Conservation (phyloP, 2,888 invertebrate species). For the Rhingia campestris region DNA sequence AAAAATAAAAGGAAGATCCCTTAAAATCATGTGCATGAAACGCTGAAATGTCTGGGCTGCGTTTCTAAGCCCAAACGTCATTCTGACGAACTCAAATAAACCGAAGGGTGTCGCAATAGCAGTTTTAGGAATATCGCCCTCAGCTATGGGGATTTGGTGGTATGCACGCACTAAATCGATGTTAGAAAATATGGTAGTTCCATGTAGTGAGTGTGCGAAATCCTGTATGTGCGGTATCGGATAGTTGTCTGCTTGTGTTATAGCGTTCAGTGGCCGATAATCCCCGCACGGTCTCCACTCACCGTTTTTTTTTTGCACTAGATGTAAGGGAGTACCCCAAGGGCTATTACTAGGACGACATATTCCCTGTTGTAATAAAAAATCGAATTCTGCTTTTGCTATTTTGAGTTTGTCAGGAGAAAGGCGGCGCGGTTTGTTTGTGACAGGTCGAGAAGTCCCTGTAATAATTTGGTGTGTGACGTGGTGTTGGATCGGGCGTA, state of each 20-base stretch:
- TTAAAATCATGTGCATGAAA: slow-evolving; percentile 76
- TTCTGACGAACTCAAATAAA: slow-evolving; percentile 77
- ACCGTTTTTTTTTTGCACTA: slow-evolving; percentile 20
- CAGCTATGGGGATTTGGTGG: slow-evolving; percentile 55
- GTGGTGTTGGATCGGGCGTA: background rate
- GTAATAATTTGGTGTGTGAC: slow-evolving; percentile 11
- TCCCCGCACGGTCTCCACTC: background rate
- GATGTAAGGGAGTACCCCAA: slow-evolving; percentile 21
- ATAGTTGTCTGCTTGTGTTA: slow-evolving; percentile 76
- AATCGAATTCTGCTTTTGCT: slow-evolving; percentile 19
- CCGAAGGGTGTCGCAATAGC: slow-evolving; percentile 78
- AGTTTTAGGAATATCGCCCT: slow-evolving; percentile 47
- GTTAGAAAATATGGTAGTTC: slow-evolving; percentile 53
- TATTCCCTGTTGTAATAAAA: slow-evolving; percentile 7
- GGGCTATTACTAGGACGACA: slow-evolving; percentile 11
- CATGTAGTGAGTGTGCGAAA: slow-evolving; percentile 52
- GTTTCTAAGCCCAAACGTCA: slow-evolving; percentile 79
- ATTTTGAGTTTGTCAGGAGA: background rate
- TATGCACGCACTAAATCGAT: slow-evolving; percentile 57
- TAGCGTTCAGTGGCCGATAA: background rate
- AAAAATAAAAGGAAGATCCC: slow-evolving; percentile 72
- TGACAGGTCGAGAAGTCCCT: background rate
- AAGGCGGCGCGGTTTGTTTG: slow-evolving; percentile 1
- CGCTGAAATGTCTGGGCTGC: slow-evolving; percentile 79
- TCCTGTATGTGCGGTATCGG: slow-evolving; percentile 76